Evolutionary conservation across 2,888 invertebrate genomes (phyloP), one percentile per base, ranked within the genome.

Genomic region (Linnaemya vulpina): DNA sequence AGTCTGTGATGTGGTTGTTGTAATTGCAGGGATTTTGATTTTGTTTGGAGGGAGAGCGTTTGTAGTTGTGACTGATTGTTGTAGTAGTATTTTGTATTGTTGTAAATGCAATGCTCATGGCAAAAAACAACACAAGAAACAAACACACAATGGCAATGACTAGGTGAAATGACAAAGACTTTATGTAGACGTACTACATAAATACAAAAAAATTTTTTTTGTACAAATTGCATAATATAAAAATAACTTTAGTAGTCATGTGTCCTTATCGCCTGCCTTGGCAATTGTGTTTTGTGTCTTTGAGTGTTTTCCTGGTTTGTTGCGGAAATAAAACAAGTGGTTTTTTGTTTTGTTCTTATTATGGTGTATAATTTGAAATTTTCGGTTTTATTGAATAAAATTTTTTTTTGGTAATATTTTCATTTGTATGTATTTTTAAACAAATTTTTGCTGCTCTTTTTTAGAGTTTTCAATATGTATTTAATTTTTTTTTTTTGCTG

Each of bases 301-400:
- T 62, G 55, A 60, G 49, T 58, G 25, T 53, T 43, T 65, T 58
- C 58, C 68, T 60, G 60, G 17, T 67, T 78, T 63, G 43, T 80
- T 84, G 84, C 78, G 68, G 86, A 87, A 87, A 87, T 87, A 87
- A 87, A 87, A 87, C 87, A 87, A 87, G 81, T 83, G 78, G 68
- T 83, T 83, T n/a, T n/a, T n/a, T 76, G 77, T 83, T 83, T 86
- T 87, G 20, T 63, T 77, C 67, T 86, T 86, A 86, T 87, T 86
- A 84, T 78, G 84, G 87, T 88, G 88, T 88, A 87, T 87, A 87
- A 87, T 87, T 87, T 86, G 71, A 86, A 87, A 73, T 86, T 87
- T 87, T 86, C 76, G 79, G 87, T 87, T 87, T 88, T 88, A 88
- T 88, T 88, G 87, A 88, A 87, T 87, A 88, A 87, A 76, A 51